These are phyloP conservation scores for Lithophane semibrunnea DNA, from an alignment of 2,888 invertebrate genomes.

Conservation along the genomic window DNA sequence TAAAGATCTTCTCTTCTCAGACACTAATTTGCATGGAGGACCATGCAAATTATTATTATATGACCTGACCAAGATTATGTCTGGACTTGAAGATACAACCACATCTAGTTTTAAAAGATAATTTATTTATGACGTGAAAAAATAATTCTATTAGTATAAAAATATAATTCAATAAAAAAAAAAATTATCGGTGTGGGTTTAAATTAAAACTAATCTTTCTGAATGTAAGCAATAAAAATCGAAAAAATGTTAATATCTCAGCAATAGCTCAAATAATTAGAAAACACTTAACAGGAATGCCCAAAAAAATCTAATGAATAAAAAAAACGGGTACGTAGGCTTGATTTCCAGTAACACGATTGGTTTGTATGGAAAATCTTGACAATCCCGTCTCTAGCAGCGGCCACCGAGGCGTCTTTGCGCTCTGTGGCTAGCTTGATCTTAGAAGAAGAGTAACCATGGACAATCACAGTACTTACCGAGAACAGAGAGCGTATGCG, in stretches of 20 bases:
- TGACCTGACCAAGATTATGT: too few relatives aligned
- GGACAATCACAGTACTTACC: constrained; percentile 85
- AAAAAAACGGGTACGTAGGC: background rate
- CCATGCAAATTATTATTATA: too few relatives aligned
- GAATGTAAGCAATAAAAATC: background rate
- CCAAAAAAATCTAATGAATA: background rate
- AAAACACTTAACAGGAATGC: background rate
- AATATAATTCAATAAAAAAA: too few relatives aligned
- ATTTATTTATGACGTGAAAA: too few relatives aligned
- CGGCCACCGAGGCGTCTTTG: background rate
- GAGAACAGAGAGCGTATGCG: constrained; percentile 96
- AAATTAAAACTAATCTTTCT: background rate
- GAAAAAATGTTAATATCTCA: background rate
- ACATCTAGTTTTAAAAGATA: too few relatives aligned
- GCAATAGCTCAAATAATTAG: background rate
- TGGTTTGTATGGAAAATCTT: too few relatives aligned
- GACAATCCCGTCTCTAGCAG: background rate
- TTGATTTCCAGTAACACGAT: too few relatives aligned
- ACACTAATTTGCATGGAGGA: too few relatives aligned
- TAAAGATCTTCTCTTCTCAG: too few relatives aligned
- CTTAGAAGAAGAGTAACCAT: background rate
- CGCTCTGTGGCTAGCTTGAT: background rate
- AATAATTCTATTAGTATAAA: too few relatives aligned
- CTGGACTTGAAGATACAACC: too few relatives aligned
- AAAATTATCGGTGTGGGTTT: too few relatives aligned